These are phyloP conservation scores for Notarius quadriscutis DNA, from an alignment of 2,113 vertebrate species.

Conservation along the genomic window DNA sequence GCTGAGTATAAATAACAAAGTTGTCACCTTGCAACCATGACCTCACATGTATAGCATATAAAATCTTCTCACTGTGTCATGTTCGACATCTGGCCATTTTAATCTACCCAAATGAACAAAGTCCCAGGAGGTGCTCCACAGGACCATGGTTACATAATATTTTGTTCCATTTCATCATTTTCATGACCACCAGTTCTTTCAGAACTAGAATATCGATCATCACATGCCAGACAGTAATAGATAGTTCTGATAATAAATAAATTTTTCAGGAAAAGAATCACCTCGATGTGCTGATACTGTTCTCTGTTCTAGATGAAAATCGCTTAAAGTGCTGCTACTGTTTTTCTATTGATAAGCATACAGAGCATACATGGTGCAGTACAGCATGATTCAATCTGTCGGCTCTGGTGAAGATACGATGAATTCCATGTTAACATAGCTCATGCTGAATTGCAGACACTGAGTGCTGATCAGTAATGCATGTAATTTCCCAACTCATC, in stretches of 20 bases:
- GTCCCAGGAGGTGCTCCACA: background rate
- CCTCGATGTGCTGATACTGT: background rate
- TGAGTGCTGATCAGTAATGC: background rate
- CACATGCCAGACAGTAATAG: background rate
- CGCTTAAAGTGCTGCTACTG: too few species aligned
- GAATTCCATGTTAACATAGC: background rate
- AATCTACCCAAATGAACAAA: background rate
- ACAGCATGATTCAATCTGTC: background rate
- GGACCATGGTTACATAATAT: conserved; percentile 5
- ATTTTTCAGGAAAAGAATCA: background rate
- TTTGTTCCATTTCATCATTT: background rate
- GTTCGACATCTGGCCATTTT: background rate
- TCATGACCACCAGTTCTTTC: background rate
- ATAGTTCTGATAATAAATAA: background rate
- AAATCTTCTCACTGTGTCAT: too few species aligned
- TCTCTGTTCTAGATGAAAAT: background rate
- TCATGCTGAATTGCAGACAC: background rate
- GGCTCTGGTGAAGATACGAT: background rate
- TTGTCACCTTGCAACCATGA: too few species aligned
- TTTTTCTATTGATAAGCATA: background rate
- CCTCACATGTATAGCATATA: too few species aligned
- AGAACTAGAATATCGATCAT: background rate
- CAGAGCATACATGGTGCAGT: background rate
- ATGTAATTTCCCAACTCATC: too few species aligned
- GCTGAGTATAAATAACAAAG: too few species aligned